Base-by-base conservation (phyloP, 1,140 invertebrate species). In the Centruroides vittatus region DNA sequence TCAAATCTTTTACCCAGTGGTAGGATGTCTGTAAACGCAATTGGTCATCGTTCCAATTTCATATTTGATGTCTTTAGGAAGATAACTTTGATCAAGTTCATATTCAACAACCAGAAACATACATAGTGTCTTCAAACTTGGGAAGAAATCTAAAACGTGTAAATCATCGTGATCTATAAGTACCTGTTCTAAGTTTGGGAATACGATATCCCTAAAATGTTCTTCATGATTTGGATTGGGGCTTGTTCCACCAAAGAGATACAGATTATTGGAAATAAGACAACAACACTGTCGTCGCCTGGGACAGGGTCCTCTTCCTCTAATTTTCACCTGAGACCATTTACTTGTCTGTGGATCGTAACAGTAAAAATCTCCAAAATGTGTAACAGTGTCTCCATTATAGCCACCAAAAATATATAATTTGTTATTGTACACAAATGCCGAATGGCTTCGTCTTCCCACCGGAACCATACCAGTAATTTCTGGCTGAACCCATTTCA, bases 341-440 rank as follows among this genome's bases (percentile, higher is more conserved):
- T 71, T 64, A 66, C 80, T 81, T 23, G 72, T 76, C 57, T 72
- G 73, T 67, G 82, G 74, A 70, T 81, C 73, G 75, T 84, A 92
- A 69, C 80, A 79, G 68, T 84, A 82, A 47, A 93, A 72, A 76
- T 93, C 88, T 75, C 88, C 86, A 69, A 82, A 93, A 74, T 94
- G 91, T 57, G 78, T 73, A 64, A 85, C 80, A 47, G 75, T 69
- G 13, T 82, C 74, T 5, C 86, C 85, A 75, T 91, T 88, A 70
- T 85, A 93, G 9, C 90, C 90, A 48, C 90, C 90, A 77, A 93
- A 93, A 54, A 93, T 82, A 68, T 88, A 91, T 72, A 93, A 80
- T 65, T 81, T 75, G 35, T 79, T 81, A 64, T 84, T 81, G 69
- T 89, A 81, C 2, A 85, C 76, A 82, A 90, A 84, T 86, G 70